Percentiles rank a stretch among this genome's conserved stretches.
Evolutionary conservation across 2,113 vertebrate species (phyloP).

Genomic region (Sylvia atricapilla): DNA sequence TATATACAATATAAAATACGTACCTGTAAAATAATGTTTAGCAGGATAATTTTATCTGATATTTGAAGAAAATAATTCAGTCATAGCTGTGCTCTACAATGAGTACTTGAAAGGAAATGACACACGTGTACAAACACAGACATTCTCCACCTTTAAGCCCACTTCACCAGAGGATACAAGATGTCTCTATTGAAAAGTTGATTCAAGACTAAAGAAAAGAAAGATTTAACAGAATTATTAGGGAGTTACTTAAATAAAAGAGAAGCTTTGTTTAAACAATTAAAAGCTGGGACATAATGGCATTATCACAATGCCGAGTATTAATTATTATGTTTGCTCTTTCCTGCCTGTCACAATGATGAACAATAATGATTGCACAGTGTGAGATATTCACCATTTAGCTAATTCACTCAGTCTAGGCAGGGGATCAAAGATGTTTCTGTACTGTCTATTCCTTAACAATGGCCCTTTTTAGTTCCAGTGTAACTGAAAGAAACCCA

Average conservation of each 20-base stretch:
- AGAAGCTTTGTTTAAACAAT: neutral
- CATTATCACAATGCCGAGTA: neutral
- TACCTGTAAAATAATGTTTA: neutral
- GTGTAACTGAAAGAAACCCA: neutral
- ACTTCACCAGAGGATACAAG: neutral
- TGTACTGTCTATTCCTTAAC: neutral
- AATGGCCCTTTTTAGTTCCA: neutral
- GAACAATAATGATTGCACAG: neutral
- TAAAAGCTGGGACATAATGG: slow-evolving; percentile 6
- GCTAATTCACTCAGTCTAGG: slow-evolving; percentile 18
- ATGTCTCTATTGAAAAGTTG: neutral
- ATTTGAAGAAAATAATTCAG: neutral
- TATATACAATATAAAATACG: neutral
- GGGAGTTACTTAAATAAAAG: slow-evolving; percentile 17
- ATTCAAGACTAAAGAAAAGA: neutral
- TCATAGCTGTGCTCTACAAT: neutral
- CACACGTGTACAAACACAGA: neutral
- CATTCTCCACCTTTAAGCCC: neutral
- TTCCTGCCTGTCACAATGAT: slow-evolving; percentile 16
- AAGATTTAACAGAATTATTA: slow-evolving; percentile 10
- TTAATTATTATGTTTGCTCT: slow-evolving; percentile 50
- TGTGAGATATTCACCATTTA: neutral
- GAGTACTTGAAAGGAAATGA: neutral
- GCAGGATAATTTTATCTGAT: neutral
- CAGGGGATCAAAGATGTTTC: slow-evolving; percentile 25